Evolutionary conservation across 1,140 invertebrate species (phyloP).

Genomic region (Drosophila bocqueti): DNA sequence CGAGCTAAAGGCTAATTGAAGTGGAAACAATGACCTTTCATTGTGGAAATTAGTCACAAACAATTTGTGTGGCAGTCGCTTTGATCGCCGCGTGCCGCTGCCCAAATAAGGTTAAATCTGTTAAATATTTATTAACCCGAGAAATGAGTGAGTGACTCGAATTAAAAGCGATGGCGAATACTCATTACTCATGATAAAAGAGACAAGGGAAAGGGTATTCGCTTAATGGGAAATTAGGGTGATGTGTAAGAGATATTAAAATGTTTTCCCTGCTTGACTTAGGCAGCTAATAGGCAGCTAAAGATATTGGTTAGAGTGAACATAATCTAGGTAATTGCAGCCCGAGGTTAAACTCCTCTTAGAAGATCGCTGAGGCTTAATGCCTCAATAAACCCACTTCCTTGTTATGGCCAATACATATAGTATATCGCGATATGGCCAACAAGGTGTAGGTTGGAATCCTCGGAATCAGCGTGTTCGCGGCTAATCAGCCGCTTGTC

Average conservation of each 20-base stretch:
- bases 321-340: slow-evolving; percentile 16
- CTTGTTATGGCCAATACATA: slow-evolving; percentile 9
- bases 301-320: neutral
- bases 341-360: neutral
- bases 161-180: slow-evolving; percentile 6
- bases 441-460: slow-evolving; percentile 5
- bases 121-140: slow-evolving; percentile 37
- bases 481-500: slow-evolving; percentile 54
- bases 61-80: slow-evolving; percentile 57
- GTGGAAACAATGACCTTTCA: slow-evolving; percentile 82
- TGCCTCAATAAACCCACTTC: slow-evolving; percentile 1
- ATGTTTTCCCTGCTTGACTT: neutral
- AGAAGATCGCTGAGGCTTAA: slow-evolving; percentile 1
- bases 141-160: slow-evolving; percentile 23
- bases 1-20: slow-evolving; percentile 73
- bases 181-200: neutral
- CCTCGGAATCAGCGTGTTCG: slow-evolving; percentile 20
- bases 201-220: neutral
- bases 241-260: neutral
- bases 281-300: neutral
- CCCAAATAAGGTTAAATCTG: slow-evolving; percentile 50
- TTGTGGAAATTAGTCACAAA: slow-evolving; percentile 75
- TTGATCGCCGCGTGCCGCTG: slow-evolving; percentile 26
- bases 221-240: neutral
- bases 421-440: slow-evolving; percentile 16